A percentile compares a stretch with the other conserved stretches of the same genome.
phyloP scores from a whole-genome alignment of 2,888 invertebrate genomes.

The Strigamia maritima region DNA sequence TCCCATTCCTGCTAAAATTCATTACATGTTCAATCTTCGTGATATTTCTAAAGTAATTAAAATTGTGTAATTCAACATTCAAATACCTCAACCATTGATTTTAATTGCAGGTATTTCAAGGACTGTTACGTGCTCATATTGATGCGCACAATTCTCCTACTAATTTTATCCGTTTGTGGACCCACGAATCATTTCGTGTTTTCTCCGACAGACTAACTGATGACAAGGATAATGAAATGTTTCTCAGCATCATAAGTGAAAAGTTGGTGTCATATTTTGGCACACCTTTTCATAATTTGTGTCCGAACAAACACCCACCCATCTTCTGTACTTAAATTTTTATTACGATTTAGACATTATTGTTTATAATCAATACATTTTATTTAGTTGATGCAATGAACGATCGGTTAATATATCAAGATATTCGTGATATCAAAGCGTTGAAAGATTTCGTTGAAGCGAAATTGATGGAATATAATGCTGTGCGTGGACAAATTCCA shows the following conservation, averaged over 20 bases:
- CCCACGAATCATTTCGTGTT: constrained; percentile 79
- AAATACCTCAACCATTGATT: too few relatives aligned
- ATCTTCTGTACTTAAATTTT: constrained; percentile 55
- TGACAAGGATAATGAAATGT: constrained; percentile 73
- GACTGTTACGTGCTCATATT: constrained; percentile 70
- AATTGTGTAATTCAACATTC: constrained; percentile 38
- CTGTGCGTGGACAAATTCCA: constrained; percentile 69
- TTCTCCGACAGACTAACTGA: constrained; percentile 80
- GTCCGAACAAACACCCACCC: constrained; percentile 65
- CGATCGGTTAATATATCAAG: constrained; percentile 73
- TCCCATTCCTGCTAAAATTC: constrained; percentile 84
- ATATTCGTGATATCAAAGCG: constrained; percentile 63
- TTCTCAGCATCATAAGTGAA: constrained; percentile 66
- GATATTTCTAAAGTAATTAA: constrained; percentile 75
- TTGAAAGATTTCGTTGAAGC: constrained; percentile 59
- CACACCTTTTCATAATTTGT: constrained; percentile 72
- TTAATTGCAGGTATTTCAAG: constrained; percentile 62
- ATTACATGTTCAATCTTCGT: constrained; percentile 82
- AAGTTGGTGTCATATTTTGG: constrained; percentile 77
- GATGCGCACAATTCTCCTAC: constrained; percentile 71
- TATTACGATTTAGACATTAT: not conserved
- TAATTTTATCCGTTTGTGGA: constrained; percentile 74
- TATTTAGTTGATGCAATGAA: constrained; percentile 79
- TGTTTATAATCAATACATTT: not conserved
- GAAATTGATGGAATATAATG: constrained; percentile 74